Evolutionary conservation across 2,888 invertebrate genomes (phyloP), one percentile per base, ranked within the genome.

Genomic region (Lypha dubia): DNA sequence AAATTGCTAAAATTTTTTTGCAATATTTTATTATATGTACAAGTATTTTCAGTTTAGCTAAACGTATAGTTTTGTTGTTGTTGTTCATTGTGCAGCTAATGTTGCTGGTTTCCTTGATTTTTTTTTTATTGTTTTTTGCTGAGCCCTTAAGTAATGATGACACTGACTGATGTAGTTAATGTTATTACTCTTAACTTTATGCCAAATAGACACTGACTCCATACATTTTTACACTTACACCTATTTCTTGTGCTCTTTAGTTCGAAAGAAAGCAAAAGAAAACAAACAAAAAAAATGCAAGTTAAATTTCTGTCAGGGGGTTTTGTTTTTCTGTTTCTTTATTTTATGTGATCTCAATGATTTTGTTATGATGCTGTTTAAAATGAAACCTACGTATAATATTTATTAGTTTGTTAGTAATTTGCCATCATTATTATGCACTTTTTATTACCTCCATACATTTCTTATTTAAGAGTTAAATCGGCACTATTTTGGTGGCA

Each of bases 111-210:
- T 84, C 65, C 76, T 84, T 67, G 32, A 60, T 80, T 41, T 67
- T 60, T n/a, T n/a, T n/a, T n/a, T n/a, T n/a, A n/a, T n/a, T n/a
- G n/a, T n/a, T n/a, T n/a, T n/a, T n/a, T n/a, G n/a, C n/a, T n/a
- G n/a, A 68, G 79, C 76, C 84, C 84, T 84, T 71, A 84, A 84
- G 84, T 80, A 84, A 80, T 70, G 84, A 84, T 84, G 84, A 76
- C 84, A 84, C 79, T 84, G 84, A 84, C 84, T 84, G 84, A 84
- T 84, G 75, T 73, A 56, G 71, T 76, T 84, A 84, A 80, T 84
- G 58, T 83, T 79, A 79, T 79, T 75, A 84, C 60, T 73, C 17
- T 68, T 46, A 76, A 62, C 24, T 79, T 74, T 11, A 68, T 82
- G 44, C 58, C 63, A 82, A 77, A 65, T 77, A 67, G 41, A 67